Conservation (phyloP, 2,113 vertebrate genomes). For the Amia ocellicauda region DNA sequence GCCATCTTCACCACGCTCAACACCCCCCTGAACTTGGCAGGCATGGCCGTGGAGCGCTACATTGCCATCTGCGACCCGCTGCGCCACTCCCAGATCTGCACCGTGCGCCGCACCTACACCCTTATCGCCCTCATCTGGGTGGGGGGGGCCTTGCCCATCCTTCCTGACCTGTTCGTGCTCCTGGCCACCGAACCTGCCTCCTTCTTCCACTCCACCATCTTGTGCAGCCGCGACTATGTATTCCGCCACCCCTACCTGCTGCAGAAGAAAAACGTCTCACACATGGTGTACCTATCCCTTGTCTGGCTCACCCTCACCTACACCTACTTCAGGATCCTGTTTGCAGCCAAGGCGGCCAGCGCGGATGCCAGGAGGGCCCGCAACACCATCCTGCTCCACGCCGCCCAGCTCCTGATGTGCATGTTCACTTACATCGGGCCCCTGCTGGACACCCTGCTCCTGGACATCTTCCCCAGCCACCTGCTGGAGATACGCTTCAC, state of each 20-base stretch:
- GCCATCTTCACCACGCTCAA: slow-evolving; percentile 39
- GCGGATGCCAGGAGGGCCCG: slow-evolving; percentile 41
- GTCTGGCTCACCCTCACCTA: slow-evolving; percentile 48
- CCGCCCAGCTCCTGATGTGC: slow-evolving; percentile 50
- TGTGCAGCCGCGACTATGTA: slow-evolving; percentile 28
- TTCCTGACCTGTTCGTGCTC: slow-evolving; percentile 48
- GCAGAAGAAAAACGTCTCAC: slow-evolving; percentile 34
- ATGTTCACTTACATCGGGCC: slow-evolving; percentile 47
- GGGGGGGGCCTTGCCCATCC: slow-evolving; percentile 7
- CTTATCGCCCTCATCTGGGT: slow-evolving; percentile 51
- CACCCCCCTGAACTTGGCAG: slow-evolving; percentile 45
- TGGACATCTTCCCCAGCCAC: slow-evolving; percentile 24
- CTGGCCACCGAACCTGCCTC: slow-evolving; percentile 36
- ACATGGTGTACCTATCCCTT: slow-evolving; percentile 31
- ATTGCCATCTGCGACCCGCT: slow-evolving; percentile 54
- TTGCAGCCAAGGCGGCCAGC: slow-evolving; percentile 29
- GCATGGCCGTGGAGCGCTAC: slow-evolving; percentile 56
- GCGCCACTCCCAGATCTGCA: slow-evolving; percentile 49
- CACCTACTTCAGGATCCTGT: slow-evolving; percentile 49
- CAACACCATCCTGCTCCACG: slow-evolving; percentile 56
- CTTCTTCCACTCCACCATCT: slow-evolving; percentile 38
- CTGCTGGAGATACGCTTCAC: slow-evolving; percentile 36
- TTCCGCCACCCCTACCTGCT: slow-evolving; percentile 33
- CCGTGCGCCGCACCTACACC: slow-evolving; percentile 38
- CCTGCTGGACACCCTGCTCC: slow-evolving; percentile 7